phyloP scores from a whole-genome alignment of 2,888 invertebrate genomes.

The Machimus rusticus region DNA sequence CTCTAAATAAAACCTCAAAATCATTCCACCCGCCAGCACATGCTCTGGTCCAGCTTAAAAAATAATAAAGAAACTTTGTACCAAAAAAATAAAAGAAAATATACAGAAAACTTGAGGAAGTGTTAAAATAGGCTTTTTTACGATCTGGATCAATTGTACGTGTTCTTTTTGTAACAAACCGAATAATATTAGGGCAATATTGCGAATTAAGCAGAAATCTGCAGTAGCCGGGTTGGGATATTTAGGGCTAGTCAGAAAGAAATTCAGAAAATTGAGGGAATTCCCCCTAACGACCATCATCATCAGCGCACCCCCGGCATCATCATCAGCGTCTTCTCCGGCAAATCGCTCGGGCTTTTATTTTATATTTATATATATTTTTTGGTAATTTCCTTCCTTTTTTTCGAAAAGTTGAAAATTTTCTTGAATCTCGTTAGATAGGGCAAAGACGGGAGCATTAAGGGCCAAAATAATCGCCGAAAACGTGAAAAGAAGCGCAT shows the following conservation, averaged over 20 bases:
- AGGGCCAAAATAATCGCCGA: neutral
- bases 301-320: neutral
- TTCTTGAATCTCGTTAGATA: neutral
- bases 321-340: neutral
- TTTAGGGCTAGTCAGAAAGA: neutral
- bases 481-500: neutral
- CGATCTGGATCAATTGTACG: neutral
- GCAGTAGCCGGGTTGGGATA: neutral
- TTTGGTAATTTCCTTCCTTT: neutral
- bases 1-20: neutral
- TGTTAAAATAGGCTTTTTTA: neutral
- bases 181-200: neutral
- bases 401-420: neutral
- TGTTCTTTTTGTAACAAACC: neutral
- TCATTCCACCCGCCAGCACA: conserved; percentile 7
- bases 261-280: neutral
- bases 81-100: neutral
- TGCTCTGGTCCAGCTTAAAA: neutral
- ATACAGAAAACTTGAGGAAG: neutral
- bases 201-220: neutral
- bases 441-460: neutral
- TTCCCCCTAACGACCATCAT: neutral
- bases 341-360: neutral
- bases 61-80: neutral
- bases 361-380: neutral